Percentiles rank a stretch among this genome's conserved stretches.
phyloP scores from a whole-genome alignment of 1,140 invertebrate species.

The Aphelenchoides avenae region DNA sequence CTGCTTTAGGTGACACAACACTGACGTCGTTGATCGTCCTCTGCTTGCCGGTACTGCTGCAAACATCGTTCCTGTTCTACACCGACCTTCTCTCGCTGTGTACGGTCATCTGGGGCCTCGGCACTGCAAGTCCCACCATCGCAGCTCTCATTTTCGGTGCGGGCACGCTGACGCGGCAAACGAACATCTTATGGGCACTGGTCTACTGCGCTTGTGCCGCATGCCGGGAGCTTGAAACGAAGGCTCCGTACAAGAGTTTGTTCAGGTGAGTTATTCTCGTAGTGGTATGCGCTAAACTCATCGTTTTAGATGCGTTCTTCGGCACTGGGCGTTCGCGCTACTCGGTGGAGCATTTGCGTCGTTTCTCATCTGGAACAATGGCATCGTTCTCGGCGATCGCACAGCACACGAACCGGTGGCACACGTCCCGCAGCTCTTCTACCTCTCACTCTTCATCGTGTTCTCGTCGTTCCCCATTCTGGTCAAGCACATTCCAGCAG shows the following conservation, averaged over 20 bases:
- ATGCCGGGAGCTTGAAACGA: neutral
- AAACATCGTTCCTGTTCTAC: slow-evolving; percentile 90
- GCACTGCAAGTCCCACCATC: slow-evolving; percentile 10
- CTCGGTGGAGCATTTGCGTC: slow-evolving; percentile 12
- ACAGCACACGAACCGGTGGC: slow-evolving; percentile 74
- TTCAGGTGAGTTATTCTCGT: no score
- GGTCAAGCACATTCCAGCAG: slow-evolving; percentile 54
- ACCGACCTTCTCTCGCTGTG: slow-evolving; percentile 74
- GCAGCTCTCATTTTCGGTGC: slow-evolving; percentile 54
- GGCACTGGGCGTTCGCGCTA: slow-evolving; percentile 33
- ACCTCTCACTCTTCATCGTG: slow-evolving; percentile 72
- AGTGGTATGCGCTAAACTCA: no score
- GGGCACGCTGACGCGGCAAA: slow-evolving; percentile 78
- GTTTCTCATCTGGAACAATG: slow-evolving; percentile 65
- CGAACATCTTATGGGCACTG: slow-evolving; percentile 83
- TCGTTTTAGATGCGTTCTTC: no score
- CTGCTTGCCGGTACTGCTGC: slow-evolving; percentile 80
- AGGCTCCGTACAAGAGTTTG: slow-evolving; percentile 14
- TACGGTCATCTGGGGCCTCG: slow-evolving; percentile 31
- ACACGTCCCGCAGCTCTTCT: slow-evolving; percentile 78
- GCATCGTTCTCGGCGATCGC: slow-evolving; percentile 85
- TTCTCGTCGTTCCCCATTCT: slow-evolving; percentile 63
- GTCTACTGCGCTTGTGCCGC: slow-evolving; percentile 64
- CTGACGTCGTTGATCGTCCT: no score
- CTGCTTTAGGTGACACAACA: no score